Evolutionary conservation across 2,888 invertebrate species (phyloP).

Genomic region (Dascillus cervinus): DNA sequence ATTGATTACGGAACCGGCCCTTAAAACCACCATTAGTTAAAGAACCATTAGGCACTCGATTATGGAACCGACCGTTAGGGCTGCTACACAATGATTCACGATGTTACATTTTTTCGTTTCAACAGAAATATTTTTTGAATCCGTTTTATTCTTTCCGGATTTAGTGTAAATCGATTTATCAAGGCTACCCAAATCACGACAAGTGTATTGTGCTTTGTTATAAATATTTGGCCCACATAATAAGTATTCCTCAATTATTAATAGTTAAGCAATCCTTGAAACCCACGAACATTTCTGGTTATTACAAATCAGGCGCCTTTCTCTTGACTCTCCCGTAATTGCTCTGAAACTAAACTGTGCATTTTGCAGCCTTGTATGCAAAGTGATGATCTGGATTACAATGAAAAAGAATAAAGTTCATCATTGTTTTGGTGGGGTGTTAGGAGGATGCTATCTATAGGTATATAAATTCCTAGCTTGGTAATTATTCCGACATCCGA

Average conservation of each 20-base stretch:
- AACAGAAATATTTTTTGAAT: too few species aligned
- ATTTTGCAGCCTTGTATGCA: conserved; percentile 9
- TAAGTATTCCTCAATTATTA: conserved; percentile 6
- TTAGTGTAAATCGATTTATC: conserved; percentile 6
- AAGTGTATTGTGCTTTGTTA: conserved; percentile 9
- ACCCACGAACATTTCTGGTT: conserved; percentile 12
- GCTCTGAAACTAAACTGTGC: conserved; percentile 6
- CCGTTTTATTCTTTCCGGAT: too few species aligned
- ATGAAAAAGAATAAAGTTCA: conserved; percentile 5
- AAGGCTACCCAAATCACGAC: conserved; percentile 12
- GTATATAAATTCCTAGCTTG: conserved; percentile 4
- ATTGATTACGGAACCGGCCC: too few species aligned
- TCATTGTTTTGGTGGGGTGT: conserved; percentile 6
- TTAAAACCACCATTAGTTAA: too few species aligned
- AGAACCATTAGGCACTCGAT: too few species aligned
- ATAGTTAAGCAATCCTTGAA: conserved; percentile 12
- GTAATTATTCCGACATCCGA: not conserved
- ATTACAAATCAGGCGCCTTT: conserved; percentile 12
- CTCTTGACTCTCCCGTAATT: conserved; percentile 13
- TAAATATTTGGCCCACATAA: conserved; percentile 8
- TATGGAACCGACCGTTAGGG: too few species aligned
- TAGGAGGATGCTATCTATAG: conserved; percentile 6
- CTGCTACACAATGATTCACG: too few species aligned
- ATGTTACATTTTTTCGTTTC: too few species aligned
- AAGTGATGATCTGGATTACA: conserved; percentile 7